Base-by-base conservation (phyloP, 2,113 vertebrate species). In the Nymphicus hollandicus region DNA sequence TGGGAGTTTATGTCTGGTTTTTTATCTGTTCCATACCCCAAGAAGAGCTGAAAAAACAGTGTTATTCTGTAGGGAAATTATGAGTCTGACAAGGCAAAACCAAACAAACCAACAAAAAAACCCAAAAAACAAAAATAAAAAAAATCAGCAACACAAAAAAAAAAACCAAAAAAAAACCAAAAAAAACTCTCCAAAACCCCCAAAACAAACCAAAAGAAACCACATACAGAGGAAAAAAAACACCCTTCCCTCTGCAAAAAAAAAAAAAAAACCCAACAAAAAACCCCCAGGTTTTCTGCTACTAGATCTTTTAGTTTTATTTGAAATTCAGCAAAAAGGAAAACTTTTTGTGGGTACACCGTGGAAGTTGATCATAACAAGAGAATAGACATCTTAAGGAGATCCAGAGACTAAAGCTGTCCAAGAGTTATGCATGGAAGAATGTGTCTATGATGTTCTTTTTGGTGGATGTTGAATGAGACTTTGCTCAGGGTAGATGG, bases 271-370 rank as follows among this genome's bases (percentile, higher is more conserved):
- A 9, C 22, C 3, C 22, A 47, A n/a, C n/a, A 23, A 47, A 53
- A 13, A 56, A n/a, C 22, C 19, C 12, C 31, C 55, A n/a, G 9
- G 8, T 3, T 63, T 33, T 46, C 29, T 1, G 0, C 13, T 28
- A 22, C 11, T 14, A 80, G n/a, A 16, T 19, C 18, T 27, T 39
- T 83, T 39, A 44, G 2, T 3, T 35, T 94, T 58, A 28, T 71
- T 53, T 69, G 33, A 46, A 63, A 72, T 55, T 41, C 4, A 29
- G 7, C 7, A 78, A 49, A 82, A 61, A 64, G 6, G 49, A 84
- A 60, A 46, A 5, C 0, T 13, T 47, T 47, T 23, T 39, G 6
- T n/a, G 8, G 3, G 2, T 15, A 60, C 23, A 52, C 6, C 24
- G 15, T 56, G 13, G 6, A 85, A 81, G 60, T 3, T 25, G 3